Percentiles rank a stretch among this genome's conserved stretches.
phyloP scores from a whole-genome alignment of 2,113 vertebrate species.

The Dipodomys spectabilis region DNA sequence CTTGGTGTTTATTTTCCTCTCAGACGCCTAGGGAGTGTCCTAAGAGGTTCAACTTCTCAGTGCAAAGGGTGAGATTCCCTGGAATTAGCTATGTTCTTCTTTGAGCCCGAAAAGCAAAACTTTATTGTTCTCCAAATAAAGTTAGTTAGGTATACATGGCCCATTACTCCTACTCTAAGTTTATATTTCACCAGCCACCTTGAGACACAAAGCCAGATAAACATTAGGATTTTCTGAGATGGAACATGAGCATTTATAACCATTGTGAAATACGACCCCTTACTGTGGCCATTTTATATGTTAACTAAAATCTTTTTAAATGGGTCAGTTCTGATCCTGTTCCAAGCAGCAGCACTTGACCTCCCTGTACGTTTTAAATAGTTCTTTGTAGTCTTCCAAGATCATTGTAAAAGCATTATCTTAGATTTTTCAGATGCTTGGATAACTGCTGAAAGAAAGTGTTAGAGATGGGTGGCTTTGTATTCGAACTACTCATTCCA shows the following conservation, averaged over 20 bases:
- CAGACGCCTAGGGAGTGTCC: neutral
- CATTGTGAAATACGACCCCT: neutral
- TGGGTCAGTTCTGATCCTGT: neutral
- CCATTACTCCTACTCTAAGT: neutral
- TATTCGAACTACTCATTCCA: neutral
- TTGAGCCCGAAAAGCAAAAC: neutral
- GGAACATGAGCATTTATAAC: neutral
- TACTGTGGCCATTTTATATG: neutral
- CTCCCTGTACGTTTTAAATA: neutral
- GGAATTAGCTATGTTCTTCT: no score
- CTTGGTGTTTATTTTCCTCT: neutral
- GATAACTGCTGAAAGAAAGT: neutral
- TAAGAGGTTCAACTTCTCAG: accelerated
- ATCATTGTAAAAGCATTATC: neutral
- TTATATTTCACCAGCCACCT: neutral
- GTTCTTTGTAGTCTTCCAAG: neutral
- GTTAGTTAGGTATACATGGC: neutral
- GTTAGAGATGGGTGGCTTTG: no score
- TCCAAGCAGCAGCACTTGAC: neutral
- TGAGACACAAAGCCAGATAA: neutral
- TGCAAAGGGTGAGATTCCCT: neutral
- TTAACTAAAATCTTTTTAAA: neutral
- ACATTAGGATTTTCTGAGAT: neutral
- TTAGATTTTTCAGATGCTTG: neutral
- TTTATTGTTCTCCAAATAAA: neutral